These are phyloP conservation scores for Pachyseris speciosa DNA, from an alignment of 64 coral and sea anemone genomes.

Conservation along the genomic window DNA sequence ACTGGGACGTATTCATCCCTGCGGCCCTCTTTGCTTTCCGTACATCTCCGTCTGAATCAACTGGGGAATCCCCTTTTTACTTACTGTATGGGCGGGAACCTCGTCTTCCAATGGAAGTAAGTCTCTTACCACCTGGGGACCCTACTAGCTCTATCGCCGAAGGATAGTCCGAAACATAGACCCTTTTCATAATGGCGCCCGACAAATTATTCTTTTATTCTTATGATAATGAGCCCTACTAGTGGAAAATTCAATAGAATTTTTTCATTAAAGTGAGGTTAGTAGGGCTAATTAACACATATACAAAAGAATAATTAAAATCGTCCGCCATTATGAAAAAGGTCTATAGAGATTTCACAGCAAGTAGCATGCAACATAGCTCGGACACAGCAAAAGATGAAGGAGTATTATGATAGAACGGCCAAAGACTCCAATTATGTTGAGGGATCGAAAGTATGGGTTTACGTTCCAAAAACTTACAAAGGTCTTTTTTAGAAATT, in stretches of 20 bases:
- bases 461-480: slow-evolving; percentile 28
- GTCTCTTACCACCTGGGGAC: neutral
- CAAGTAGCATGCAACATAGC: neutral
- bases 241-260: no score
- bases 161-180: no score
- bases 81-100: slow-evolving; percentile 28
- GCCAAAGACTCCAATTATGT: neutral
- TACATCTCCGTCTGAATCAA: no score
- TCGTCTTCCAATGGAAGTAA: neutral
- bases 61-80: slow-evolving; percentile 30
- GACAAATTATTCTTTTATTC: no score
- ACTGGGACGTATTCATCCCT: slow-evolving; percentile 32
- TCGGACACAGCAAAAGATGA: slow-evolving; percentile 8
- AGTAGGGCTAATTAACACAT: no score
- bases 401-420: slow-evolving; percentile 32
- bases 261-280: no score
- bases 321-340: no score
- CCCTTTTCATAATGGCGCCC: no score
- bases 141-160: no score
- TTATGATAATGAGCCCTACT: no score
- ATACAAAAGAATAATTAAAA: no score
- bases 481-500: slow-evolving; percentile 52
- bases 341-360: neutral
- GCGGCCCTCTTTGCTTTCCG: neutral
- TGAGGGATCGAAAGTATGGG: slow-evolving; percentile 47